These are phyloP conservation scores for Channallabes apus DNA, from an alignment of 2,797 vertebrate genomes.

Conservation along the genomic window DNA sequence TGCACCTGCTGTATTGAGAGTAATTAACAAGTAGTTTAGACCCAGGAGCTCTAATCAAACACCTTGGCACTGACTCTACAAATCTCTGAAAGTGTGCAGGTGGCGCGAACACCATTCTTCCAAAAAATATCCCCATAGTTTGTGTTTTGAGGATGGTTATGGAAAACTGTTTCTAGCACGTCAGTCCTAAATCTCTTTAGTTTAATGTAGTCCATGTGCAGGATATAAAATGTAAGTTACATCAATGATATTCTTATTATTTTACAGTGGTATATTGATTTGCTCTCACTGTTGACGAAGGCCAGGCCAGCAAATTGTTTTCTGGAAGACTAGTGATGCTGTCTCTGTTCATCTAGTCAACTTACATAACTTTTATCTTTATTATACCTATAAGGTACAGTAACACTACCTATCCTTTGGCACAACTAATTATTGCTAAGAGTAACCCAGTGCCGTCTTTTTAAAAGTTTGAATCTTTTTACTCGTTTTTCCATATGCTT, in stretches of 20 bases:
- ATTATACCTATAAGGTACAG: too few species aligned
- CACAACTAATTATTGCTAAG: too few species aligned
- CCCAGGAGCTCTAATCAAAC: conserved; percentile 16
- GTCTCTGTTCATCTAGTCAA: neutral
- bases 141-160: neutral
- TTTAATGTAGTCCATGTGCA: neutral
- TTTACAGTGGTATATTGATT: neutral
- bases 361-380: too few species aligned
- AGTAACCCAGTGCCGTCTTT: too few species aligned
- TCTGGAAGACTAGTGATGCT: neutral
- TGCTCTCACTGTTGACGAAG: too few species aligned
- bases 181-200: neutral
- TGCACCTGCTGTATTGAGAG: neutral
- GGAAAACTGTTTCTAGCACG: neutral
- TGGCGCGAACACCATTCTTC: neutral
- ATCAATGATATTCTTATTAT: neutral
- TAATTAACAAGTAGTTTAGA: conserved; percentile 18
- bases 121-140: neutral
- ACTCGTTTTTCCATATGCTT: neutral
- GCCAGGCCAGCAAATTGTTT: neutral
- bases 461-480: neutral
- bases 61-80: neutral
- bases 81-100: neutral
- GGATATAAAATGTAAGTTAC: neutral
- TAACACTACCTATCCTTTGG: too few species aligned